Evolutionary conservation across 2,888 invertebrate species (phyloP), one percentile per base, ranked within the genome.

Genomic region (Drosophila melanocephala): DNA sequence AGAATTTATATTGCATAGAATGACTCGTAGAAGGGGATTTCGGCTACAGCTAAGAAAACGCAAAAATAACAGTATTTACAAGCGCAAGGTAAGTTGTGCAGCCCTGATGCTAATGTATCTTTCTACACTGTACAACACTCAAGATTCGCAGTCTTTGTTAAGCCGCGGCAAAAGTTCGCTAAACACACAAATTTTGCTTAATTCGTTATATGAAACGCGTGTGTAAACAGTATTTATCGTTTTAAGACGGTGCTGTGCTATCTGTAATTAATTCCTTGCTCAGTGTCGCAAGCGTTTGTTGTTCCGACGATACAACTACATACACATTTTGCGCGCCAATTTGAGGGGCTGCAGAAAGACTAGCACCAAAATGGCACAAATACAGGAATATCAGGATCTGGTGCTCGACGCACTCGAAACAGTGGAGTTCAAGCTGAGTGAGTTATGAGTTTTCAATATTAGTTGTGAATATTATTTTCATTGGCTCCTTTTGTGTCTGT

Each of bases 381-480:
- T 93, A 66, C 89, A 92, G 53, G 89, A 92, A 67, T 93, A 91
- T 67, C 91, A 93, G 72, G 85, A 92, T 66, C 82, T 92, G 14
- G 92, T 94, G 4, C 69, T 90, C 5, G 92, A 93, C 73, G 93
- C 93, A 2, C 69, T 93, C 2, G 92, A 93, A 53, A 90, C 84
- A 2, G 92, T 94, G 0, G 92, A 93, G 68, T 94, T 94, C 44
- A 93, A 93, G 77, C 79, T 94, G 44, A 92, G 94, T 94, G 78
- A 88, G 92, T 89, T 5, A 39, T 9, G 7, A 14, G 12, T 47
- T 16, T 19, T 12, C 12, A 12, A 42, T 47, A 32, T 35, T 33
- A 22, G 12, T n/a, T 12, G 6, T 4, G 12, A 67, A n/a, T 16
- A 10, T 16, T 22, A 37, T 44, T 47, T 32, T 4, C 12, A 33